Evolutionary conservation across 2,888 invertebrate genomes (phyloP).

Genomic region (Pachycephus smyrnensis): DNA sequence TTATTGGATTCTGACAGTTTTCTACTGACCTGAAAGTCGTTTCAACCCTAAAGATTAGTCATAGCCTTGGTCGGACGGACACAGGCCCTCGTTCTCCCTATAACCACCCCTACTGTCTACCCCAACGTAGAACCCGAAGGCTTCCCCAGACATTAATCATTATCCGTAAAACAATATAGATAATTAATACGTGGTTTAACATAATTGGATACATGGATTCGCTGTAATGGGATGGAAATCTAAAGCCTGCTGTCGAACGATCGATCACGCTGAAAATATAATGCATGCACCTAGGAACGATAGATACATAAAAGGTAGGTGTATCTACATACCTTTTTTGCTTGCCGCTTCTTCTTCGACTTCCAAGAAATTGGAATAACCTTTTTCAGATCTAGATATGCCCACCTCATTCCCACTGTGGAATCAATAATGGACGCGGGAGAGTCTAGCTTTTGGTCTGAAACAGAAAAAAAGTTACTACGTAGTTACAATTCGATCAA

Average conservation of each 20-base stretch:
- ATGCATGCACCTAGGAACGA: conserved; percentile 5
- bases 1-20: neutral
- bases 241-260: conserved; percentile 41
- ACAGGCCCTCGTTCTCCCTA: neutral
- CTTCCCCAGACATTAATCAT: conserved; percentile 47
- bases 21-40: neutral
- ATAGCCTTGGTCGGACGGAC: conserved; percentile 14
- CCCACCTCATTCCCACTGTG: neutral
- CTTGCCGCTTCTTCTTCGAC: neutral
- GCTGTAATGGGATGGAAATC: conserved; percentile 44
- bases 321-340: neutral
- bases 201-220: conserved; percentile 49
- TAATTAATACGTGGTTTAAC: conserved; percentile 58
- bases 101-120: conserved; percentile 12
- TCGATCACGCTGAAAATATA: conserved; percentile 45
- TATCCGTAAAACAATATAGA: conserved; percentile 53
- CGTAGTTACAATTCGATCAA: neutral
- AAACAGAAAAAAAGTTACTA: neutral
- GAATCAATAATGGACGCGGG: neutral
- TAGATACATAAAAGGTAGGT: neutral
- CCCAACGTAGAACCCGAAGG: conserved; percentile 7
- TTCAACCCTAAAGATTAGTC: conserved; percentile 11
- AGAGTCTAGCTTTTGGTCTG: neutral
- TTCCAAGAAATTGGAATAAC: neutral
- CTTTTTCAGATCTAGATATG: neutral